Evolutionary conservation across 2,113 vertebrate species (phyloP).

Genomic region (Neomonachus schauinslandi): DNA sequence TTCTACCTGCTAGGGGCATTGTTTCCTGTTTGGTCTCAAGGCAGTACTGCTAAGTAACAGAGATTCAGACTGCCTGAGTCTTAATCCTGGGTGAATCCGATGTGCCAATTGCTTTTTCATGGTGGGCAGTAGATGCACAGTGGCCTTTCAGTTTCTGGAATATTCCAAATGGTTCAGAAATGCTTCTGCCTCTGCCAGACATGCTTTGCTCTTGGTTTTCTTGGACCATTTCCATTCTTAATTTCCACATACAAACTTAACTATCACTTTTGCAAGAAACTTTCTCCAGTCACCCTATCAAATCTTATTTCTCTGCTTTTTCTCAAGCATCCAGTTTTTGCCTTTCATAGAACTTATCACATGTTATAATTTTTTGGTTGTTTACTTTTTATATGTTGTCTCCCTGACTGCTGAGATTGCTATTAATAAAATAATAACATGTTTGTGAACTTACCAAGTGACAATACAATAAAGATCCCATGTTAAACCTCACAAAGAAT

Average conservation of each 20-base stretch:
- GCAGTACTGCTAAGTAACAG: background rate
- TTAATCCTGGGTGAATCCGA: background rate
- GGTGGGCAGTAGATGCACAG: rapidly evolving
- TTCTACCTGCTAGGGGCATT: background rate
- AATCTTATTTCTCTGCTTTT: background rate
- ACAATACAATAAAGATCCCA: background rate
- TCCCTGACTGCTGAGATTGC: background rate
- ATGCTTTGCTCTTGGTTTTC: background rate
- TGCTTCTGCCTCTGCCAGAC: background rate
- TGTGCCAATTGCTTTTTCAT: background rate
- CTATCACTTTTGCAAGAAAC: background rate
- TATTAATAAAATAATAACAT: background rate
- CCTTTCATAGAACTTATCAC: background rate
- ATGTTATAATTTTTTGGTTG: background rate
- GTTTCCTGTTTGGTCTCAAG: background rate
- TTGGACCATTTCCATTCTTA: background rate
- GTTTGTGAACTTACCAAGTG: no score
- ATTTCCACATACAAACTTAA: background rate
- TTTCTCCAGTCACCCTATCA: background rate
- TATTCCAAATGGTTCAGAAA: background rate
- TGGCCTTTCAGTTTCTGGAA: background rate
- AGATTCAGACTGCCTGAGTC: background rate
- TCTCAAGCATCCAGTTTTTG: background rate
- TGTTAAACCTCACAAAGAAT: background rate
- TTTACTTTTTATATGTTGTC: background rate